Base-by-base conservation (phyloP, 1,140 invertebrate genomes). In the Atta colombica region DNA sequence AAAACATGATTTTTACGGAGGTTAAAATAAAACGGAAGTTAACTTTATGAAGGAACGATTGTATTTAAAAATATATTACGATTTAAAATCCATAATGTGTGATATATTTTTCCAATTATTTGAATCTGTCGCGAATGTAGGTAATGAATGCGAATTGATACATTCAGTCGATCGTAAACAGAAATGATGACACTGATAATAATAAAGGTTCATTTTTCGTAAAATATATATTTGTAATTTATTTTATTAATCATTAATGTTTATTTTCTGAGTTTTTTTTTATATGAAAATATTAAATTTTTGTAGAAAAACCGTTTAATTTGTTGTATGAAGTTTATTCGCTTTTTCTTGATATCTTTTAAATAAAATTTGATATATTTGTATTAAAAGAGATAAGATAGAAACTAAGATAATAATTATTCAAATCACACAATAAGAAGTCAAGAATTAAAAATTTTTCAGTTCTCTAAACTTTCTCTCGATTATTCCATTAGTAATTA, bases 191-290 rank as follows among this genome's bases (percentile, higher is more conserved):
- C 25, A 25, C 69, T n/a, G 45, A 31, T 45, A 53, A 39, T n/a
- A 75, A 82, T 63, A 28, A 31, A 25, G 21, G 39, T 28, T 66
- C 55, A 71, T 31, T 58, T 49, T 18, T 21, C 45, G 53, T 53
- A 16, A 3, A 16, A 60, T 53, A 60, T 53, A 60, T 53, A 45
- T 25, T 49, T 28, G 55, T 49, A 25, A 25, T 25, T 25, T 25
- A 25, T 25, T 25, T 25, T 25, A 25, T 25, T 25, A 25, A 61
- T 87, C 35, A 68, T 87, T 81, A 87, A 86, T 78, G 3, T 58
- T 8, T 55, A 21, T 28, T 28, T 58, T n/a, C 58, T 10, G 55
- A 58, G n/a, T 68, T 21, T 66, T 58, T 69, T 81, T 39, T 71
- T 3, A 16, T 10, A 25, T n/a, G 1, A 14, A 45, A 45, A 69